Evolutionary conservation across 2,113 vertebrate genomes (phyloP).

Genomic region (Thymallus thymallus): DNA sequence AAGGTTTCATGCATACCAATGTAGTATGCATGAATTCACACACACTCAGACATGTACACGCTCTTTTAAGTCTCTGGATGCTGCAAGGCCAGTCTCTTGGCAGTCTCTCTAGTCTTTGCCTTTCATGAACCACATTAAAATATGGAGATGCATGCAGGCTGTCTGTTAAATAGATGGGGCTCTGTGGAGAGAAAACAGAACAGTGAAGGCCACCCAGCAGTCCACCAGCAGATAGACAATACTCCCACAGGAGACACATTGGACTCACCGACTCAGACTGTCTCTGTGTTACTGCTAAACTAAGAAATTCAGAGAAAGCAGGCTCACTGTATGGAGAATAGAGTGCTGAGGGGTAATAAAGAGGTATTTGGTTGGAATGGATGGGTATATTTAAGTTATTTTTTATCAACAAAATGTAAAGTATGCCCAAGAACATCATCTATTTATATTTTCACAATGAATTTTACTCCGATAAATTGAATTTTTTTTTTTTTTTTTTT

Average conservation of each 20-base stretch:
- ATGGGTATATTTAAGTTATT: not conserved
- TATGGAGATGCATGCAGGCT: conserved; percentile 66
- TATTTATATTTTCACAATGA: not conserved
- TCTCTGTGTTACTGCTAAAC: conserved; percentile 3
- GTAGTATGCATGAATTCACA: not conserved
- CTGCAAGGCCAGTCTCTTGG: conserved; percentile 19
- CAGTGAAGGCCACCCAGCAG: conserved; percentile 45
- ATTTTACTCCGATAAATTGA: not conserved
- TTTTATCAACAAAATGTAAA: not conserved
- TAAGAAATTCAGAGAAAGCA: not conserved
- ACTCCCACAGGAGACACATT: not conserved
- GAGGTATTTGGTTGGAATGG: not conserved
- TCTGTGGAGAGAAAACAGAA: conserved; percentile 42
- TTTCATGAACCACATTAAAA: conserved; percentile 58
- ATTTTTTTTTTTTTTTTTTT: not conserved
- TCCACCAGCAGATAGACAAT: not conserved
- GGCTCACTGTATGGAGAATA: not conserved
- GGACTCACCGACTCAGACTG: not conserved
- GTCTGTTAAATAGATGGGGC: conserved; percentile 59
- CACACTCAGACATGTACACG: conserved; percentile 10
- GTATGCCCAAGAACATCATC: not conserved
- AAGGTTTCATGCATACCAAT: not conserved
- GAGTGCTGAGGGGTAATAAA: not conserved
- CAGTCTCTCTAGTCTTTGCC: conserved; percentile 35
- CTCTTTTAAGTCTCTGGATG: no score